These are phyloP conservation scores for Cynocephalus volans DNA, from an alignment of 2,113 vertebrate species.

Conservation along the genomic window DNA sequence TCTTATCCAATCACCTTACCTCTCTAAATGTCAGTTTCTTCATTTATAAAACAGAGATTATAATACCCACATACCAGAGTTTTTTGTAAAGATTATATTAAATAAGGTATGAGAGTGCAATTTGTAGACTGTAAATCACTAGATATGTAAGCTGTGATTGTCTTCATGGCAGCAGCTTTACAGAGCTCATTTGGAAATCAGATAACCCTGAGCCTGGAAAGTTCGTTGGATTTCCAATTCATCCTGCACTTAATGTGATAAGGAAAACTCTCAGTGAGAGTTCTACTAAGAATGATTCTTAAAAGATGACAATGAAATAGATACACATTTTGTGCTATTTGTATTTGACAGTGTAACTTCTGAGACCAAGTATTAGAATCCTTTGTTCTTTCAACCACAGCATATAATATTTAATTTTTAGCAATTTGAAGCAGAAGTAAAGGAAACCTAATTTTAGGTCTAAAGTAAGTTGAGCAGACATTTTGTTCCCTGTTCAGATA, in stretches of 20 bases:
- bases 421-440: slow-evolving; percentile 51
- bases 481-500: slow-evolving; percentile 56
- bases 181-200: not conserved
- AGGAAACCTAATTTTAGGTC: slow-evolving; percentile 56
- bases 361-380: slow-evolving; percentile 48
- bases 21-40: slow-evolving; percentile 33
- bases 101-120: not conserved
- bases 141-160: not conserved
- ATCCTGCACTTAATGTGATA: not conserved
- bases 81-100: not conserved
- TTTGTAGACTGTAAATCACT: not conserved
- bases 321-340: slow-evolving; percentile 11
- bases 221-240: not conserved
- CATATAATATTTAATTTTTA: slow-evolving; percentile 57
- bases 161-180: not conserved
- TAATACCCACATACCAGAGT: not conserved
- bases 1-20: not conserved
- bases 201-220: not conserved
- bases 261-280: not conserved
- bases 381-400: slow-evolving; percentile 36
- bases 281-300: slow-evolving; percentile 11
- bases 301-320: not conserved
- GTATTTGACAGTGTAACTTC: slow-evolving; percentile 36
- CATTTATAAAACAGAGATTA: not conserved
- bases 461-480: slow-evolving; percentile 33